Percentiles rank a stretch among this genome's conserved stretches.
phyloP scores from a whole-genome alignment of 2,797 vertebrate genomes.

The Labroides dimidiatus region DNA sequence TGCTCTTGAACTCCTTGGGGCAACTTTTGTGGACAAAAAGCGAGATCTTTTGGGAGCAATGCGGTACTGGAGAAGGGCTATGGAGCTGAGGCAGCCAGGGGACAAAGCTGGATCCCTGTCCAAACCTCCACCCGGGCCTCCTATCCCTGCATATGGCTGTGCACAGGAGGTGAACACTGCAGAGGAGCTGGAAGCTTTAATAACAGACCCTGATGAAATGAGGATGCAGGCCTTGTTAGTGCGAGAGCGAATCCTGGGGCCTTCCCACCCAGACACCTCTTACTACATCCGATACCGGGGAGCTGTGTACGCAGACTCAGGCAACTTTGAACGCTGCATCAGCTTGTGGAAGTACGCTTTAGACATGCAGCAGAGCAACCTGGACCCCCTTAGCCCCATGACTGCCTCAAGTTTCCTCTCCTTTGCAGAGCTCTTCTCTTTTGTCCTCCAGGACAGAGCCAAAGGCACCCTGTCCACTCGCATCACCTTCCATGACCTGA shows the following conservation, averaged over 20 bases:
- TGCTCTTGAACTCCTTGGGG: constrained; percentile 92
- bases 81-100: constrained; percentile 90
- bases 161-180: constrained; percentile 88
- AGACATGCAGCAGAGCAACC: constrained; percentile 96
- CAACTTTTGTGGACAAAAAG: constrained; percentile 97
- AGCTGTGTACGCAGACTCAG: constrained; percentile 94
- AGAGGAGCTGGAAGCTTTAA: constrained; percentile 93
- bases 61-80: constrained; percentile 93
- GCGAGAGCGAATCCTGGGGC: constrained; percentile 93
- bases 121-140: constrained; percentile 89
- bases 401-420: constrained; percentile 97
- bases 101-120: constrained; percentile 81
- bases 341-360: constrained; percentile 96
- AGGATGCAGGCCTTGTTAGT: constrained; percentile 95
- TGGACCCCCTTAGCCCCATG: constrained; percentile 97
- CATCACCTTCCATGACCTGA: constrained; percentile 93
- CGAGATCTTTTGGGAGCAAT: constrained; percentile 93
- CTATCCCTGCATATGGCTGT: constrained; percentile 91
- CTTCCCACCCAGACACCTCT: constrained; percentile 95
- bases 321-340: constrained; percentile 96
- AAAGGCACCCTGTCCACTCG: constrained; percentile 90
- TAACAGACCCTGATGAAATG: constrained; percentile 97
- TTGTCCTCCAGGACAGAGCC: constrained; percentile 94
- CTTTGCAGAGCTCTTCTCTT: constrained; percentile 97
- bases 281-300: constrained; percentile 97